Percentiles rank a stretch among this genome's conserved stretches.
phyloP scores from a whole-genome alignment of 2,113 vertebrate genomes.

The Phalacrocorax brasilianus region DNA sequence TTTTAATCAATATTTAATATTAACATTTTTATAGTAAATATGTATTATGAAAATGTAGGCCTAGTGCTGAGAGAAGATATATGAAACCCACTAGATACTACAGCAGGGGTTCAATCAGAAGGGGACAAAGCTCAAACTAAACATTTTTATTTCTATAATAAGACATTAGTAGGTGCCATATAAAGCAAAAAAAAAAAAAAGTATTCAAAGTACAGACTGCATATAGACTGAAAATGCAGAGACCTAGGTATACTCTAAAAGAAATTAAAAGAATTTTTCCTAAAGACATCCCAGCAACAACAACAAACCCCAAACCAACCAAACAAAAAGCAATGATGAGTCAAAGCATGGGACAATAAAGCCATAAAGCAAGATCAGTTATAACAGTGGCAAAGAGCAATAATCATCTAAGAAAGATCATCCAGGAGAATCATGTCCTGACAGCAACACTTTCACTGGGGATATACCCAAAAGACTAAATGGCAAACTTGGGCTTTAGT shows the following conservation, averaged over 20 bases:
- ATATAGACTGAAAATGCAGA: neutral
- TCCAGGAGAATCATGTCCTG: neutral
- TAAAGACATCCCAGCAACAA: neutral
- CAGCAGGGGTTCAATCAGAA: neutral
- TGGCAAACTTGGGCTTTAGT: neutral
- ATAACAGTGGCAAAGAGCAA: neutral
- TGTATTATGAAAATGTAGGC: neutral
- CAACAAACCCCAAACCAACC: neutral
- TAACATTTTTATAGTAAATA: neutral
- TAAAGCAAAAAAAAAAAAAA: neutral
- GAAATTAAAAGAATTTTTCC: neutral
- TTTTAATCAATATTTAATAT: neutral
- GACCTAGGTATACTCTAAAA: neutral
- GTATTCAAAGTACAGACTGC: neutral
- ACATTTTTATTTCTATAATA: neutral
- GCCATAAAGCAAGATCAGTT: neutral
- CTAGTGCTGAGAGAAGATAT: neutral
- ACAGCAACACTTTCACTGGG: neutral
- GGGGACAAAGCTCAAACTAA: neutral
- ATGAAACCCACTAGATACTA: neutral
- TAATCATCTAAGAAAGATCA: neutral
- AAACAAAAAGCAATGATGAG: neutral
- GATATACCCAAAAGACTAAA: neutral
- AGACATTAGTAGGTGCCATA: neutral
- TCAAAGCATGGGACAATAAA: neutral